Evolutionary conservation across 1,140 invertebrate species (phyloP).

Genomic region (Amphibalanus amphitrite): DNA sequence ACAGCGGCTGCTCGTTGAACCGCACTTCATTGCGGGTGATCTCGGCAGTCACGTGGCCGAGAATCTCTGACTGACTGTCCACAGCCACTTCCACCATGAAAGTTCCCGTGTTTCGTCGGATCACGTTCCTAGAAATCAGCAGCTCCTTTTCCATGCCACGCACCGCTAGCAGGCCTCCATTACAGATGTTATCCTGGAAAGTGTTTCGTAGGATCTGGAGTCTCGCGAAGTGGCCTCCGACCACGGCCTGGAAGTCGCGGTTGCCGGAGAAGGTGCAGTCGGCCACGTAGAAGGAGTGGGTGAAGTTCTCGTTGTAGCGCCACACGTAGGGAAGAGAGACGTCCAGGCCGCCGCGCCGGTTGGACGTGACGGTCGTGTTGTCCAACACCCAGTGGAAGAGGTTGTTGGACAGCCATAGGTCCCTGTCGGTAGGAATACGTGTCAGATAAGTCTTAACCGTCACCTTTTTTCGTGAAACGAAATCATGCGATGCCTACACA

Average conservation of each 20-base stretch:
- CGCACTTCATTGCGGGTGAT: constrained; percentile 62
- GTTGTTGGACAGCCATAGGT: constrained; percentile 80
- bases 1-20: constrained; percentile 39
- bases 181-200: constrained; percentile 71
- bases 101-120: constrained; percentile 60
- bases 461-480: too few relatives aligned
- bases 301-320: constrained; percentile 88
- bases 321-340: constrained; percentile 77
- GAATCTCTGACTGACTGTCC: constrained; percentile 82
- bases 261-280: constrained; percentile 78
- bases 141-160: constrained; percentile 96
- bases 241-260: constrained; percentile 55
- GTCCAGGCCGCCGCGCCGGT: constrained; percentile 63
- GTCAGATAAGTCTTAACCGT: not conserved
- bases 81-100: constrained; percentile 76
- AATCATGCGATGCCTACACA: too few relatives aligned
- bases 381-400: constrained; percentile 82
- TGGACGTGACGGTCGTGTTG: constrained; percentile 71
- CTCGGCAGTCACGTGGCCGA: constrained; percentile 58
- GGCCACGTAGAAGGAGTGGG: constrained; percentile 65
- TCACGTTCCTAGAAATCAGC: constrained; percentile 47
- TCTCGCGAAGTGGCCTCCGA: constrained; percentile 74
- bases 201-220: constrained; percentile 58
- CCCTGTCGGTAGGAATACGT: constrained; percentile 32
- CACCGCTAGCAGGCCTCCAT: constrained; percentile 63